Percentiles rank a stretch among this genome's conserved stretches.
phyloP scores from a whole-genome alignment of 2,113 vertebrate species.

The Hippocampus guttulatus region DNA sequence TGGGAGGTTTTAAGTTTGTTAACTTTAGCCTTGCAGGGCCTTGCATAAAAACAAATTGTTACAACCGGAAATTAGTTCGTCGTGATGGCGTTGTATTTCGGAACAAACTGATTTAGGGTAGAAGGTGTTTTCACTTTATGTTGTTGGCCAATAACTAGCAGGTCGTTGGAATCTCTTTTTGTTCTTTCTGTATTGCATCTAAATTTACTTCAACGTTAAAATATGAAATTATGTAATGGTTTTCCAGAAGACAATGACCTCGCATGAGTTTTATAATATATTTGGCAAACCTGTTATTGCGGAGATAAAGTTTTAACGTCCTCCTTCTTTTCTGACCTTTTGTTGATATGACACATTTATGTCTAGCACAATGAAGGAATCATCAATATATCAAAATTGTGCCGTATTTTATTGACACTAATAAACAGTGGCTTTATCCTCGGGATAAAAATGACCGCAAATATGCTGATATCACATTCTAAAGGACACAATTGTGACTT shows the following conservation, averaged over 20 bases:
- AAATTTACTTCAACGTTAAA: background rate
- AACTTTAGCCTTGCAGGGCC: background rate
- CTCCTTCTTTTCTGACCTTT: background rate
- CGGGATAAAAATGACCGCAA: background rate
- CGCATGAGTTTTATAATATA: background rate
- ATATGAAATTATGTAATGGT: background rate
- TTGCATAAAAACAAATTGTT: background rate
- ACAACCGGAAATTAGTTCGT: background rate
- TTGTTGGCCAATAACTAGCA: background rate
- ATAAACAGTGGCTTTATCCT: background rate
- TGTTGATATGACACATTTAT: background rate
- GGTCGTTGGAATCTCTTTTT: no score
- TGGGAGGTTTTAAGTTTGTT: background rate
- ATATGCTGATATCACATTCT: background rate
- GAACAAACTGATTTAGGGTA: background rate
- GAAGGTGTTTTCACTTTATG: background rate
- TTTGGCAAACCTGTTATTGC: background rate
- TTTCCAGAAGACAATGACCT: background rate
- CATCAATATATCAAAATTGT: background rate
- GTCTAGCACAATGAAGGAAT: background rate
- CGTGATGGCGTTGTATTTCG: background rate
- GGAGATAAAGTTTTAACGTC: background rate
- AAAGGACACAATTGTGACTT: background rate
- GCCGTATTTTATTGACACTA: background rate
- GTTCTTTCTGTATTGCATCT: background rate